These are phyloP conservation scores for Prenolepis imparis DNA, from an alignment of 2,888 invertebrate species.

Conservation along the genomic window DNA sequence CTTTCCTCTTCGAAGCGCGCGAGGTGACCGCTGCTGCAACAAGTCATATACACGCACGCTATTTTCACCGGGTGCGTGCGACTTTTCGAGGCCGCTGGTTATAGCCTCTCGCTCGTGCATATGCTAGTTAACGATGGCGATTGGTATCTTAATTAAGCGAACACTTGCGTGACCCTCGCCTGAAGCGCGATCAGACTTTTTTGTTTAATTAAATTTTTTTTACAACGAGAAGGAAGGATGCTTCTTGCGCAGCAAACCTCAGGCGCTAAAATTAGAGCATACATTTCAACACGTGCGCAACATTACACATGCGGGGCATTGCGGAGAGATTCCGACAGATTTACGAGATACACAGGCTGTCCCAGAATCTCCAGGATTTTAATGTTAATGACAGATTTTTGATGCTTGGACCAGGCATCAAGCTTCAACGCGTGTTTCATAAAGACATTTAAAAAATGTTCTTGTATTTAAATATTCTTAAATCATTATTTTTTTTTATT, in stretches of 20 bases:
- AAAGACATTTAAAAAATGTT: background rate
- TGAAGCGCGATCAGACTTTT: background rate
- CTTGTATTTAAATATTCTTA: too few relatives aligned
- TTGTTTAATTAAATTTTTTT: slow-evolving; percentile 46
- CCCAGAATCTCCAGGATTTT: background rate
- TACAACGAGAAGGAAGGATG: background rate
- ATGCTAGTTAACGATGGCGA: slow-evolving; percentile 35
- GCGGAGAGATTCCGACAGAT: background rate
- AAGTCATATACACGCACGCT: slow-evolving; percentile 24
- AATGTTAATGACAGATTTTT: background rate
- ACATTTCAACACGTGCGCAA: slow-evolving; percentile 20
- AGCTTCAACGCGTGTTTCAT: background rate
- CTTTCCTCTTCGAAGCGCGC: slow-evolving; percentile 49
- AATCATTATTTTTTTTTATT: too few relatives aligned
- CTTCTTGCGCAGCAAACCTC: background rate
- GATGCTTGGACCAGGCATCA: background rate
- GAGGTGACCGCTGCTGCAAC: slow-evolving; percentile 30
- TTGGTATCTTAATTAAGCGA: slow-evolving; percentile 54
- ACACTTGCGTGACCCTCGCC: slow-evolving; percentile 15
- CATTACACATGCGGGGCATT: background rate
- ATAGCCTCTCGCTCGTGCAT: slow-evolving; percentile 26
- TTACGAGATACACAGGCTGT: background rate
- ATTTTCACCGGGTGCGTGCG: slow-evolving; percentile 37
- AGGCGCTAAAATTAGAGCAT: slow-evolving; percentile 35
- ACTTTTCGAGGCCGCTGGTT: slow-evolving; percentile 38